Base-by-base conservation (phyloP, 2,797 vertebrate genomes). In the Synanceia verrucosa region DNA sequence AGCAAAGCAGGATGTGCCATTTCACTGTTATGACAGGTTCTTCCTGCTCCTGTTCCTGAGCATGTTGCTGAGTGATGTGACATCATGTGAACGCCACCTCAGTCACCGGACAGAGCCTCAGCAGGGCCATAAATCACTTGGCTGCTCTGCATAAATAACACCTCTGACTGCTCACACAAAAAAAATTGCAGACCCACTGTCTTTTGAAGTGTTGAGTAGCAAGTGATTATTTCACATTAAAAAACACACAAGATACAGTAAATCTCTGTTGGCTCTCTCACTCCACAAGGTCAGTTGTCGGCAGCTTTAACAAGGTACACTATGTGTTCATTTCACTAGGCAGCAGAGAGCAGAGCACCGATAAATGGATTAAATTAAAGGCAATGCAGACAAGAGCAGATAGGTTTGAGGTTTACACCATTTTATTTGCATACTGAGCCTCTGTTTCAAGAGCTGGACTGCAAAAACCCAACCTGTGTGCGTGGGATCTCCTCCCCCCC, bases 251-350 rank as follows among this genome's bases (percentile, higher is more conserved):
- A 31, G 34, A 65, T 55, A 65, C 39, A 31, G n/a, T n/a, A n/a
- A n/a, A n/a, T n/a, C n/a, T n/a, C 8, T 39, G 34, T 62, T 23
- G 28, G 36, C 53, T 52, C 46, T 18, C 48, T 46, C 41, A 1
- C 50, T 72, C 51, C 70, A 64, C 70, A 28, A 79, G 70, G 58
- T 59, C 65, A 43, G 24, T 64, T 76, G 29, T 80, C 63, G 23
- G 18, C 46, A 31, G 21, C 39, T 73, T 66, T 36, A 65, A 62
- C 62, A 34, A 6, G 1, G 7, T 5, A 33, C 48, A 39, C 43
- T 7, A 2, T 50, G 26, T 52, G 50, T 58, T 65, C n/a, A 41
- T 69, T 57, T 62, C 47, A 64, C 13, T 53, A 21, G 44, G 36
- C 61, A 66, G 41, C 10, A 41, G 50, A 75, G 58, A 76, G 26